Evolutionary conservation across 1,140 invertebrate species (phyloP).

Genomic region (Drosophila cardini): DNA sequence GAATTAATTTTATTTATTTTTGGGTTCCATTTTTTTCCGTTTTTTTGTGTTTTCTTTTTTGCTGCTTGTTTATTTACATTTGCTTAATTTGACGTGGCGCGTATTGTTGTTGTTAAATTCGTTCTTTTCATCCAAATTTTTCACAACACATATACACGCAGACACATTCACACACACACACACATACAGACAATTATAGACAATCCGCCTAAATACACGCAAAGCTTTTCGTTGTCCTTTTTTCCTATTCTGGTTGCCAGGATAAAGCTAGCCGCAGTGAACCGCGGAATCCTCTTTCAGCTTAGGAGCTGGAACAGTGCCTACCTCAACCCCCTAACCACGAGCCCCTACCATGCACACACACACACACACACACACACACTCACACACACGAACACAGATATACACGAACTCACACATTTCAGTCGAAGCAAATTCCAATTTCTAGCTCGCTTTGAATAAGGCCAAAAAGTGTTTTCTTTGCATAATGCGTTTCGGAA

Average conservation of each 20-base stretch:
- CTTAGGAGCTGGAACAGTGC: not conserved
- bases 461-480: not conserved
- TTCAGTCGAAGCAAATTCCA: constrained; percentile 16
- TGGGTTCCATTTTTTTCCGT: constrained; percentile 19
- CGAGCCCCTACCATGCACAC: not conserved
- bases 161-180: not conserved
- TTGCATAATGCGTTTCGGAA: constrained; percentile 27
- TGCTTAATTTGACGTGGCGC: constrained; percentile 60
- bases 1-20: constrained; percentile 78
- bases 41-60: constrained; percentile 7
- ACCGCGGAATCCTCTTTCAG: constrained; percentile 42
- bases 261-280: constrained; percentile 29
- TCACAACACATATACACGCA: not conserved
- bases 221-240: constrained; percentile 45
- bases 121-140: constrained; percentile 14
- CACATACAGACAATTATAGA: constrained; percentile 41
- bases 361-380: not conserved
- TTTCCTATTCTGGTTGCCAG: not conserved
- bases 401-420: too few species aligned
- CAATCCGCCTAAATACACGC: constrained; percentile 52
- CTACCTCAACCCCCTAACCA: not conserved
- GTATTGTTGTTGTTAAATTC: constrained; percentile 36
- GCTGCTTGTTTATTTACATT: constrained; percentile 63
- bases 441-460: constrained; percentile 18
- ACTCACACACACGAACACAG: too few species aligned